Evolutionary conservation across 1,140 invertebrate genomes (phyloP), one percentile per base, ranked within the genome.

Genomic region (Tachypleus tridentatus): DNA sequence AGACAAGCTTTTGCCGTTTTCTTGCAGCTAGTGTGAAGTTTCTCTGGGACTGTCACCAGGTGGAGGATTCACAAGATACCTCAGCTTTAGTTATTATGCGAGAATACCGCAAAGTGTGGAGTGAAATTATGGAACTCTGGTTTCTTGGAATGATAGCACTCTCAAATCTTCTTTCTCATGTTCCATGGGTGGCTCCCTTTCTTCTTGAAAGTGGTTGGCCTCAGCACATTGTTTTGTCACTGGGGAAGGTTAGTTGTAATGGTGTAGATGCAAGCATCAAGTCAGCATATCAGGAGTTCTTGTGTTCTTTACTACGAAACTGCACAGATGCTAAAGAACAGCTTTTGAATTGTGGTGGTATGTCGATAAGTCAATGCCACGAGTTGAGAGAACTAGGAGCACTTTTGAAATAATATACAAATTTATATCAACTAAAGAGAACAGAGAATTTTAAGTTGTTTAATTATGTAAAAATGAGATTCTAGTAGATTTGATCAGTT

Each of bases 61-160:
- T 92, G 50, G 76, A 77, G 50, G 91, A 94, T 74, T 87, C 87
- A 47, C 87, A 86, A 74, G 87, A 92, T 74, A 85, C 86, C 9
- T 85, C 82, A 47, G 59, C 62, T 3, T 76, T 94, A 52, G 88
- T 91, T 3, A 87, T 94, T 0, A 84, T 89, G 3, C 87, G 89
- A 79, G 80, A 83, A 9, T 95, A 94, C 75, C 91, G 91, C 73
- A 86, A 87, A 73, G 79, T 85, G 66, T 95, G 91, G 92, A 84
- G 86, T 75, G 89, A 93, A 72, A 81, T 94, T 11, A 88, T 86
- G 76, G 92, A 94, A 75, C 78, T 94, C 3, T 95, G 92, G 92
- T 94, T 93, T 77, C 78, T 95, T 47, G 91, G 91, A 9, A 92
- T 94, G 89, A 91, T 94, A 77, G 93, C 90, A 9, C 85, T 93